Percentiles rank a stretch among this genome's conserved stretches.
These are phyloP conservation scores for Nebria salina DNA, from an alignment of 2,888 invertebrate genomes.

Conservation along the genomic window DNA sequence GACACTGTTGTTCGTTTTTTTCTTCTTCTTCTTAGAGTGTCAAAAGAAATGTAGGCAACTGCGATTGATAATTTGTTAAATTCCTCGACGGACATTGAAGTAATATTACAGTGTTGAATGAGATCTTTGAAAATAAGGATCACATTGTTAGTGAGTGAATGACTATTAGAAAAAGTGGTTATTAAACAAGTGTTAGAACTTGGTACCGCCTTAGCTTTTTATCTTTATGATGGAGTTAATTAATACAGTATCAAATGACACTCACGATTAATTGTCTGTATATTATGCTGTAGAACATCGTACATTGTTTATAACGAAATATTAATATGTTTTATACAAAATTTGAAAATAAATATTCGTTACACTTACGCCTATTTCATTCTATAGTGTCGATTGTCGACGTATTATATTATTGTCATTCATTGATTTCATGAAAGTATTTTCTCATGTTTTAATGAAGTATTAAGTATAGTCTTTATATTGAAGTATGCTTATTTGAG, in stretches of 20 bases:
- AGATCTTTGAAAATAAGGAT: slow-evolving; percentile 22
- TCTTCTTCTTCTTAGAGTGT: not conserved
- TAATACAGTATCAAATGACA: slow-evolving; percentile 21
- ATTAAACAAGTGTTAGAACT: slow-evolving; percentile 18
- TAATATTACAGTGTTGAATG: not conserved
- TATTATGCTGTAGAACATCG: not conserved
- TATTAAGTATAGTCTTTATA: too few relatives aligned
- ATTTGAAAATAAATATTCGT: too few relatives aligned
- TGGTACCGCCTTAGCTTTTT: slow-evolving; percentile 11
- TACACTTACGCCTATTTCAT: not conserved
- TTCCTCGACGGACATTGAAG: slow-evolving; percentile 9
- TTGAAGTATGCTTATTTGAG: not conserved
- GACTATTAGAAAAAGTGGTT: slow-evolving; percentile 21
- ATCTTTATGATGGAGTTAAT: slow-evolving; percentile 26
- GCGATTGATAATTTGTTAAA: slow-evolving; percentile 31
- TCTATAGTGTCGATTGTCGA: too few relatives aligned
- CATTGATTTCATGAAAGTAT: too few relatives aligned
- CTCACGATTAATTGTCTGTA: slow-evolving; percentile 8
- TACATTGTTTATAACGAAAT: not conserved
- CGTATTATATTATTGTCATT: too few relatives aligned
- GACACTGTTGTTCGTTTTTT: slow-evolving; percentile 14
- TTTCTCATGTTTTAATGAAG: too few relatives aligned
- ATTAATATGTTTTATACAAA: too few relatives aligned
- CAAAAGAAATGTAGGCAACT: slow-evolving; percentile 15
- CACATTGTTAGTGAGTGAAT: slow-evolving; percentile 26